Percentiles rank a stretch among this genome's conserved stretches.
phyloP scores from a whole-genome alignment of 1,140 invertebrate genomes.

The Papilio machaon region DNA sequence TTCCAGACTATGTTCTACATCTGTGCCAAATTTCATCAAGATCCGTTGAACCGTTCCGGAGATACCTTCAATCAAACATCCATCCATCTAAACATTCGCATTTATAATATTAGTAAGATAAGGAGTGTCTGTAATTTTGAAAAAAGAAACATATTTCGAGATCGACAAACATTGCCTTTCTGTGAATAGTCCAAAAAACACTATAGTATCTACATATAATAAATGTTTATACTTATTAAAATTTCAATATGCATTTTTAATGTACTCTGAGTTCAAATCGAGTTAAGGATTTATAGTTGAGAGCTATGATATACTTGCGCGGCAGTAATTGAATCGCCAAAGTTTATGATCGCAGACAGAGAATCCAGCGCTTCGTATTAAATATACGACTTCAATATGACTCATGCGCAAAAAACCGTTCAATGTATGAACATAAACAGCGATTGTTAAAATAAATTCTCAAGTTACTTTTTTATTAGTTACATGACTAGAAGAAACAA shows the following conservation, averaged over 20 bases:
- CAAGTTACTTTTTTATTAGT: not conserved
- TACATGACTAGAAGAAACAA: not conserved
- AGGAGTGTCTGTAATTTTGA: too few species aligned
- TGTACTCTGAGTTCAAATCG: not conserved
- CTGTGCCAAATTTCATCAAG: too few species aligned
- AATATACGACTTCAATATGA: not conserved
- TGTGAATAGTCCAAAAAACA: not conserved
- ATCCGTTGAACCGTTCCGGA: too few species aligned
- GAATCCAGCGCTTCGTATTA: not conserved
- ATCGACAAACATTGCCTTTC: too few species aligned
- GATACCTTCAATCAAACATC: too few species aligned
- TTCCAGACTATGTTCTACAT: too few species aligned
- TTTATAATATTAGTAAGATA: too few species aligned
- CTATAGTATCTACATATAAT: not conserved
- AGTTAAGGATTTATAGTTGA: conserved; percentile 16
- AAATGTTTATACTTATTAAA: not conserved
- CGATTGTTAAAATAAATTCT: not conserved
- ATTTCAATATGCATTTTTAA: not conserved
- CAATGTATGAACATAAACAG: not conserved
- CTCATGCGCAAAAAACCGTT: not conserved
- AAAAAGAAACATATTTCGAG: too few species aligned
- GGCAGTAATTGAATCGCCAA: conserved; percentile 29
- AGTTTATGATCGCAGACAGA: conserved; percentile 29
- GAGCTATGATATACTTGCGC: not conserved
- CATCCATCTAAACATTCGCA: too few species aligned